A percentile compares a stretch with the other conserved stretches of the same genome.
These are phyloP conservation scores for Chaetogeoica ovagalla DNA, from an alignment of 2,888 invertebrate genomes.

Conservation along the genomic window DNA sequence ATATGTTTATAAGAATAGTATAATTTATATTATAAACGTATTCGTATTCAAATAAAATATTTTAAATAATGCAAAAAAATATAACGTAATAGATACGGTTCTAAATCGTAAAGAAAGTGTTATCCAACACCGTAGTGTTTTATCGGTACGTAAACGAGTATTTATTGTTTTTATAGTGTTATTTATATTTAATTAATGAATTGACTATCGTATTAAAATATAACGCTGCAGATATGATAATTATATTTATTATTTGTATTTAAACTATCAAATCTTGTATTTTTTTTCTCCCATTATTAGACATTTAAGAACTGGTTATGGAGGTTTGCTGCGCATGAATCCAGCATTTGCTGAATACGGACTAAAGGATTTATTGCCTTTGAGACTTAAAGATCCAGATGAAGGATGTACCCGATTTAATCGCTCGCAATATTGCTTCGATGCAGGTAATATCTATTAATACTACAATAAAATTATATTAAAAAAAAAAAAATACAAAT, in stretches of 20 bases:
- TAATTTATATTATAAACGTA: too few relatives aligned
- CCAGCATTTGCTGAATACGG: constrained; percentile 86
- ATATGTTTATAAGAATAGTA: too few relatives aligned
- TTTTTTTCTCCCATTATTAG: constrained; percentile 58
- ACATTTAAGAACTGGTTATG: constrained; percentile 79
- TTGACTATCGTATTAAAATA: too few relatives aligned
- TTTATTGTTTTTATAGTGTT: too few relatives aligned
- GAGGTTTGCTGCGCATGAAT: constrained; percentile 85
- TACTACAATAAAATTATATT: not conserved
- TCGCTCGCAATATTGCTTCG: constrained; percentile 88
- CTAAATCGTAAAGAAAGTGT: too few relatives aligned
- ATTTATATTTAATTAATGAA: too few relatives aligned
- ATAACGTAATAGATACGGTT: too few relatives aligned
- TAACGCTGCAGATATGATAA: not conserved
- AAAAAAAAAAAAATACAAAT: not conserved
- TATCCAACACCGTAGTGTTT: too few relatives aligned
- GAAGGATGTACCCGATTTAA: constrained; percentile 90
- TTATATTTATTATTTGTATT: not conserved
- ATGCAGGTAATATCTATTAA: constrained; percentile 66
- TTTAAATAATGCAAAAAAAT: too few relatives aligned
- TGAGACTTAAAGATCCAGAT: constrained; percentile 86
- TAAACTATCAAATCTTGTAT: not conserved
- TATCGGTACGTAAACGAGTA: too few relatives aligned
- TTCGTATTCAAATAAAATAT: too few relatives aligned
- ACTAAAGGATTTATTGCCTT: constrained; percentile 81